phyloP scores from a whole-genome alignment of 2,113 vertebrate genomes.

The Perca schrenkii region DNA sequence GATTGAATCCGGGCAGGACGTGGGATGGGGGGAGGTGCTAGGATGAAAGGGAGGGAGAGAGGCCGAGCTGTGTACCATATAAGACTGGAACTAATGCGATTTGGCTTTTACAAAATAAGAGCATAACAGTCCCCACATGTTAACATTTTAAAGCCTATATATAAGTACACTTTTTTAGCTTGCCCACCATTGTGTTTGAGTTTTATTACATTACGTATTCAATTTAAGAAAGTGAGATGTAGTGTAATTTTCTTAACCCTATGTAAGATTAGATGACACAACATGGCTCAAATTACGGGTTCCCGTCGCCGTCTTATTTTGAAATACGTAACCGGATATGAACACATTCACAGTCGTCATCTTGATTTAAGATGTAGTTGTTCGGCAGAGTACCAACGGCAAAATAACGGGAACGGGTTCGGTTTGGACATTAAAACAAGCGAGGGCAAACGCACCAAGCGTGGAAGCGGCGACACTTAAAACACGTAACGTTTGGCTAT shows the following conservation, averaged over 20 bases:
- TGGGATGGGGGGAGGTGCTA: constrained; percentile 47
- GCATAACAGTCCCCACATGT: not conserved
- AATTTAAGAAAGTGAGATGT: not conserved
- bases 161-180: not conserved
- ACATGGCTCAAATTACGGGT: no score
- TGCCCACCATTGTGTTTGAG: not conserved
- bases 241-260: not conserved
- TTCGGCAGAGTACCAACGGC: constrained; percentile 13
- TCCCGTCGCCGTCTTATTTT: constrained; percentile 47
- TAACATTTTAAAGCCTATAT: fast-evolving
- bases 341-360: fast-evolving
- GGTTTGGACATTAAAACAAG: constrained; percentile 48
- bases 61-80: not conserved
- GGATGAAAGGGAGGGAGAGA: constrained; percentile 20
- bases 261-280: not conserved
- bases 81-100: not conserved
- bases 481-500: constrained; percentile 33
- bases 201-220: not conserved
- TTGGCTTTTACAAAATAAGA: constrained; percentile 25
- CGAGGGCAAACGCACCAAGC: not conserved
- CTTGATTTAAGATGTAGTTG: constrained; percentile 23
- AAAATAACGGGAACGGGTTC: constrained; percentile 67
- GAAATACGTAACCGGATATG: constrained; percentile 20
- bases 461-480: not conserved
- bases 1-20: constrained; percentile 57